phyloP scores from a whole-genome alignment of 1,140 invertebrate species.

The Drosophila burlai region DNA sequence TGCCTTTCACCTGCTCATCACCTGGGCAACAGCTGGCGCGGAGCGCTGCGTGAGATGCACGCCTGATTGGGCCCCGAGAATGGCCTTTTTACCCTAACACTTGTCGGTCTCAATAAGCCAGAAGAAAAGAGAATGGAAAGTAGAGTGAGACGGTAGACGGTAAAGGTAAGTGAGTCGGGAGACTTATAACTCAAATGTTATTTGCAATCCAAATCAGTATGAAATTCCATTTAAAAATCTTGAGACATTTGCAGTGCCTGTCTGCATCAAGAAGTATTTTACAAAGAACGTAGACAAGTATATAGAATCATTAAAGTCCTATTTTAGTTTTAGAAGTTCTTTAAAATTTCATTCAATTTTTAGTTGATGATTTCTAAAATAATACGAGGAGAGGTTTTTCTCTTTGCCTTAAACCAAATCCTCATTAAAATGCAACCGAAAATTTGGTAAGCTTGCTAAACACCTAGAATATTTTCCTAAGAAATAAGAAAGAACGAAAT shows the following conservation, averaged over 20 bases:
- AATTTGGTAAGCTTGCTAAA: slow-evolving; percentile 2
- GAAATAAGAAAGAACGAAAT: not conserved
- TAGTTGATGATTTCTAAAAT: too few relatives aligned
- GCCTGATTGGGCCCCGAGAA: slow-evolving; percentile 26
- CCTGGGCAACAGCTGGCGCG: slow-evolving; percentile 46
- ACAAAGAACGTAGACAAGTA: not conserved
- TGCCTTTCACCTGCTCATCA: slow-evolving; percentile 42
- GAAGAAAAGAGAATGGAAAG: not conserved
- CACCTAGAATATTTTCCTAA: not conserved
- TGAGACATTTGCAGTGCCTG: slow-evolving; percentile 1
- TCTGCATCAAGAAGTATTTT: not conserved
- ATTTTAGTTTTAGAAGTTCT: too few relatives aligned
- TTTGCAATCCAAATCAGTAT: slow-evolving; percentile 13
- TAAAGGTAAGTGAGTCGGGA: not conserved
- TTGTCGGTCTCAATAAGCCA: slow-evolving; percentile 17
- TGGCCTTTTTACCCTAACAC: slow-evolving; percentile 19
- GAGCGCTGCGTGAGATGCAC: slow-evolving; percentile 39
- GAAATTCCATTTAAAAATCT: slow-evolving; percentile 14
- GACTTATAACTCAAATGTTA: slow-evolving; percentile 16
- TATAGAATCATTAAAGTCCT: not conserved
- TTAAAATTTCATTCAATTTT: not conserved
- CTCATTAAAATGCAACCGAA: not conserved
- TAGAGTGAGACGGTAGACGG: too few relatives aligned
- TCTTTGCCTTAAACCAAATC: not conserved
- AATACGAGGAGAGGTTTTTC: not conserved